These are phyloP conservation scores for Oithona nana DNA, from an alignment of 2,888 invertebrate genomes.

Conservation along the genomic window DNA sequence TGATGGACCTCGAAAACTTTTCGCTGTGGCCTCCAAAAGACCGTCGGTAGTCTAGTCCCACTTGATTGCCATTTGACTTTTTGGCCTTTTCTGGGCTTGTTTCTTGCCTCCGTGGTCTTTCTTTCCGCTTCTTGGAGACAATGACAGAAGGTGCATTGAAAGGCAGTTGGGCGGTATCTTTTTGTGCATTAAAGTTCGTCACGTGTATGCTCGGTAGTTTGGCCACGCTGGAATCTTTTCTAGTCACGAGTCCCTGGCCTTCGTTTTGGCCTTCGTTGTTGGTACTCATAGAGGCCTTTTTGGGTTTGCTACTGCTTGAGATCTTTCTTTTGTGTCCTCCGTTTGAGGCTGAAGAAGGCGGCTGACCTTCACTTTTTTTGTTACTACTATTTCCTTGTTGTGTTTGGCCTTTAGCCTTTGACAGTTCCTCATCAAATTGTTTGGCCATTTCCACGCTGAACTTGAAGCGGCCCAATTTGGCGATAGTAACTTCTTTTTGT, in stretches of 20 bases:
- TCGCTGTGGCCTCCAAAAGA: not conserved
- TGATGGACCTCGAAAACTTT: not conserved
- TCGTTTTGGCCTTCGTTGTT: not conserved
- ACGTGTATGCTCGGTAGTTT: not conserved
- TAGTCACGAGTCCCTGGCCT: too few relatives aligned
- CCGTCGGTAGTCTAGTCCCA: not conserved
- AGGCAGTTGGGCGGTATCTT: not conserved
- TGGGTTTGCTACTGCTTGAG: not conserved
- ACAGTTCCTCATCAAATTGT: not conserved
- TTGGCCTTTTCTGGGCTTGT: not conserved
- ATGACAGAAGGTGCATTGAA: not conserved
- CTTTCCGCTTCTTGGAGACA: slow-evolving; percentile 7
- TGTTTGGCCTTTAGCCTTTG: too few relatives aligned
- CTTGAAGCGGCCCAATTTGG: slow-evolving; percentile 15
- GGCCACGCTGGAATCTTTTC: not conserved
- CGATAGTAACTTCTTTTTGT: slow-evolving; percentile 7
- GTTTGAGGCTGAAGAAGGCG: too few relatives aligned
- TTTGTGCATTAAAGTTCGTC: not conserved
- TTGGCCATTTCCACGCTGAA: slow-evolving; percentile 1
- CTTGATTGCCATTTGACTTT: not conserved
- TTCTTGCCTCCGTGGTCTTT: not conserved
- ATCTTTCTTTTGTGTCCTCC: not conserved
- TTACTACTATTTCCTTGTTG: too few relatives aligned
- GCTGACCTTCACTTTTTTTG: not conserved
- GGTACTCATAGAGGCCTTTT: not conserved